Evolutionary conservation across 2,113 vertebrate species (phyloP).

Genomic region (Ameiurus melas): DNA sequence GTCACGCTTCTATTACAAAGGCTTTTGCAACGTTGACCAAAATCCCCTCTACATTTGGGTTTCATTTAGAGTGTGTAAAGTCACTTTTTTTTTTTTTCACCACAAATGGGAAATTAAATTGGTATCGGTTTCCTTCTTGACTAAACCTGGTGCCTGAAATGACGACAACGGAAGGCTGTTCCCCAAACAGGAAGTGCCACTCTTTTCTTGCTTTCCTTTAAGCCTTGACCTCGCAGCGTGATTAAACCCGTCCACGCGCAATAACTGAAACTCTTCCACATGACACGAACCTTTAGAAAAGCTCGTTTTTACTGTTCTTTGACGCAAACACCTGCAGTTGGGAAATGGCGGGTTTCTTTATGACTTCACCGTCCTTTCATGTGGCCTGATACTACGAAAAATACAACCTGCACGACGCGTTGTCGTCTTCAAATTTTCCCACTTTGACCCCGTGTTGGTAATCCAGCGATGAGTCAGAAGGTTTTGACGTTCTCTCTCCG

Average conservation of each 20-base stretch:
- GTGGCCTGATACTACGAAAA: slow-evolving; percentile 37
- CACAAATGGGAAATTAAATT: slow-evolving; percentile 56
- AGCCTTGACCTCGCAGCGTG: slow-evolving; percentile 20
- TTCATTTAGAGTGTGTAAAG: slow-evolving; percentile 26
- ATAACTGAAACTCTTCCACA: slow-evolving; percentile 41
- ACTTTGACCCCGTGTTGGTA: slow-evolving; percentile 10
- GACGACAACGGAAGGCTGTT: slow-evolving; percentile 45
- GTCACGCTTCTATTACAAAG: neutral
- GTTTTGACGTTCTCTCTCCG: neutral
- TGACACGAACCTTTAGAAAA: slow-evolving; percentile 43
- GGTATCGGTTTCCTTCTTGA: slow-evolving; percentile 52
- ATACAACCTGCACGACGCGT: neutral
- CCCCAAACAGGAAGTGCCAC: slow-evolving; percentile 44
- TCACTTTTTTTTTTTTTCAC: slow-evolving; percentile 23
- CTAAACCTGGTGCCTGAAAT: slow-evolving; percentile 42
- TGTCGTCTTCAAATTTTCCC: slow-evolving; percentile 26
- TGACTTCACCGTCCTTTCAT: slow-evolving; percentile 37
- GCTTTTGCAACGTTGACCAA: neutral
- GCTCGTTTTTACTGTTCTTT: slow-evolving; percentile 28
- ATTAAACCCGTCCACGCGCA: slow-evolving; percentile 8
- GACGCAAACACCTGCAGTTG: slow-evolving; percentile 42
- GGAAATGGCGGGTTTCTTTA: slow-evolving; percentile 31
- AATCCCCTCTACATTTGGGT: slow-evolving; percentile 26
- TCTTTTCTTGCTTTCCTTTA: slow-evolving; percentile 50
- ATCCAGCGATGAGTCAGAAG: slow-evolving; percentile 40